These are phyloP conservation scores for Aegithalos caudatus DNA, from an alignment of 2,113 vertebrate species.

Conservation along the genomic window DNA sequence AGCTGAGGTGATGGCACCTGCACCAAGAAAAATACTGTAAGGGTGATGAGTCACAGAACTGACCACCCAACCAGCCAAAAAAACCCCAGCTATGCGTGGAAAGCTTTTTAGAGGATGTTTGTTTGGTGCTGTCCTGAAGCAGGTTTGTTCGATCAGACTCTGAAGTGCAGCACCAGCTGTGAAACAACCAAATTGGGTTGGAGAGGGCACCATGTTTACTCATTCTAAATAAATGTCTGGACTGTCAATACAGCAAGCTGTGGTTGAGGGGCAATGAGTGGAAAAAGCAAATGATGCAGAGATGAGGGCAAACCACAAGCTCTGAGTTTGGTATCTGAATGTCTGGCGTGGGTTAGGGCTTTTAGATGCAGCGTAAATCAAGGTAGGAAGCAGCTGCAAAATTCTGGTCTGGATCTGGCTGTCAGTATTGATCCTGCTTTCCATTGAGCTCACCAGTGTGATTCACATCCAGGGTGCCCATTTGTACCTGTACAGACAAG, in stretches of 20 bases:
- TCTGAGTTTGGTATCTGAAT: not conserved
- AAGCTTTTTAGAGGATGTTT: not conserved
- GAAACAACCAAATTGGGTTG: not conserved
- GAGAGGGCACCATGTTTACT: not conserved
- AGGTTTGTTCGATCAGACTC: not conserved
- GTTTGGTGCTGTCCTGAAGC: not conserved
- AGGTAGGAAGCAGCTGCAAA: not conserved
- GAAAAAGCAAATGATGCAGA: not conserved
- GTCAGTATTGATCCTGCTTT: not conserved
- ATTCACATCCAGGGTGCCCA: not conserved
- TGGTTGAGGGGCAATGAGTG: not conserved
- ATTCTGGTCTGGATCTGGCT: not conserved
- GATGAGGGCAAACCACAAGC: not conserved
- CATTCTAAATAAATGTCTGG: not conserved
- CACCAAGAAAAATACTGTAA: not conserved
- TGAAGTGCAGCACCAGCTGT: not conserved
- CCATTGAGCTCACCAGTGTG: accelerated
- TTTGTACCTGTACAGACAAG: not conserved
- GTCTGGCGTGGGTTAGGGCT: not conserved
- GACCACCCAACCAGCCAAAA: not conserved
- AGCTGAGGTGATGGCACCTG: not conserved
- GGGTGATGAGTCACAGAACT: not conserved
- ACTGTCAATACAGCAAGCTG: not conserved
- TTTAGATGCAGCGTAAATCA: not conserved
- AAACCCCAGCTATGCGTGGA: not conserved